phyloP scores from a whole-genome alignment of 2,113 vertebrate genomes.

The Pantherophis guttatus region DNA sequence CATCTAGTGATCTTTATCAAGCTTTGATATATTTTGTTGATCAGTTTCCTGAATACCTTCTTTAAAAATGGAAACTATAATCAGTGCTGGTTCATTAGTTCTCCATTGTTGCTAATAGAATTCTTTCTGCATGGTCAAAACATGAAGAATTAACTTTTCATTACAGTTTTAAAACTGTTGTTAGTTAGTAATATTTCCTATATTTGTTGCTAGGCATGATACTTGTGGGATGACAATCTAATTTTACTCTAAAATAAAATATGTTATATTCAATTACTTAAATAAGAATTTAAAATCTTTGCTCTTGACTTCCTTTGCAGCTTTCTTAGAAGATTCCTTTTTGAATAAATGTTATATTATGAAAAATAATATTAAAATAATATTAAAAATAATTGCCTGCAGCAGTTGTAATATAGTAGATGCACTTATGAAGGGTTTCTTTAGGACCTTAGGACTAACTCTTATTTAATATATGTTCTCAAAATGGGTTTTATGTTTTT shows the following conservation, averaged over 20 bases:
- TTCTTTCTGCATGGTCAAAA: constrained; percentile 59
- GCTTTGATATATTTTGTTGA: constrained; percentile 70
- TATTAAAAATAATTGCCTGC: not conserved
- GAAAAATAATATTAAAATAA: not conserved
- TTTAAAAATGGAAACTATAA: constrained; percentile 64
- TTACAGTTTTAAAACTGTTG: constrained; percentile 20
- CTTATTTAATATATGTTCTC: not conserved
- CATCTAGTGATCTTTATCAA: constrained; percentile 64
- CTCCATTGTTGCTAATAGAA: constrained; percentile 64
- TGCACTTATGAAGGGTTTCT: not conserved
- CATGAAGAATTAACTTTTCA: constrained; percentile 43
- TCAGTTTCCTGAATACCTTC: constrained; percentile 64
- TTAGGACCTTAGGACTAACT: not conserved
- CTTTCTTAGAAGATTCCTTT: constrained; percentile 2
- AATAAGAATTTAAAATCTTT: not conserved
- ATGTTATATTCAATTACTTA: not conserved
- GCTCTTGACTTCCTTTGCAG: not conserved
- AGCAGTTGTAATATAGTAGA: not conserved
- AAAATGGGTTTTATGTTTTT: not conserved
- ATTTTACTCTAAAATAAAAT: not conserved
- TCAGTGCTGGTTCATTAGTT: constrained; percentile 73
- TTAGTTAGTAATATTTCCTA: not conserved
- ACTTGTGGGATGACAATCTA: not conserved
- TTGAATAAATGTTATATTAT: not conserved
- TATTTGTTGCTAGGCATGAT: not conserved